Evolutionary conservation across 2,797 vertebrate genomes (phyloP), one percentile per base, ranked within the genome.

Genomic region (Lepilemur septentrionalis): DNA sequence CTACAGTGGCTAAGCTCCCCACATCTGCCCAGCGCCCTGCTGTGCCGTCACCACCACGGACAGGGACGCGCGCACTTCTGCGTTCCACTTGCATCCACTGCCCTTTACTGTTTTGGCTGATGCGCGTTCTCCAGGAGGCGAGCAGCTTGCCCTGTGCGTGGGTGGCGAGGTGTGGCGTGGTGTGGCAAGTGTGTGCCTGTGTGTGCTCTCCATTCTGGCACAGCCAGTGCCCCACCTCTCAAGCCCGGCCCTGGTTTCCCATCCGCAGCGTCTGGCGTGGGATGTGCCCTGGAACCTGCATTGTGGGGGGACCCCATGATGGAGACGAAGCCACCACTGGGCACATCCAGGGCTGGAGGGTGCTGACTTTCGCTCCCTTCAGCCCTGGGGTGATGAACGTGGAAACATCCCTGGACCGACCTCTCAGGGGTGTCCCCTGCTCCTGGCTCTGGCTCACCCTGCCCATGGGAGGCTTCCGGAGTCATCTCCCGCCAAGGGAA

Each of bases 1-100:
- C 97, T 96, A 92, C 96, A 96, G 65, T 73, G 95, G 98, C 98
- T 95, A 93, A 91, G 96, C 70, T 94, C 63, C 96, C 41, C 46
- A 46, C 92, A 85, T 91, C 97, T 13, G 95, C 90, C 97, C 95
- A 96, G 94, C 93, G 92, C 95, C 97, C 96, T 92, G 96, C 96
- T 41, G 95, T 79, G 97, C 97, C 95, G 86, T 73, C 83, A 89
- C 43, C 52, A 84, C 80, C 48, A 72, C 2, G 95, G 86, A 50
- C 0, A 25, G 48, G 48, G n/a, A 30, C 1, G 0, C 10, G 30
- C 20, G 14, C 61, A 25, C 14, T 1, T 2, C 20, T 5, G 5
- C 0, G 2, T 35, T 32, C 22, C 18, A 4, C 35, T 3, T 30
- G 55, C 25, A 79, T 32, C 69, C 57, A 15, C 18, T 1, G 32